Conservation (phyloP, 1,140 invertebrate genomes). For the Nebria ingens region DNA sequence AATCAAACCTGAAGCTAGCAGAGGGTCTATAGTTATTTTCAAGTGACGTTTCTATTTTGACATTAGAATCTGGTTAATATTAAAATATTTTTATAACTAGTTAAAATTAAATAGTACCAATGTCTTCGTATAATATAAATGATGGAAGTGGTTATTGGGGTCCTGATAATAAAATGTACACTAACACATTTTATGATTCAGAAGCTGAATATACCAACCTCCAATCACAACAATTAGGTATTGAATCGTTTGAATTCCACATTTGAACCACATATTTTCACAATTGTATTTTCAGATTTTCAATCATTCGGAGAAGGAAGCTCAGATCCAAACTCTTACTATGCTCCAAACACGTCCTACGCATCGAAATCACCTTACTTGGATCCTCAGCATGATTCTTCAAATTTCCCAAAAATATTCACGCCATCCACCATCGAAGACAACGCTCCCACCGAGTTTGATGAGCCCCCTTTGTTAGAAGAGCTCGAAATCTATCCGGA, state of each 20-base stretch:
- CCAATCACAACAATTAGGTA: constrained; percentile 18
- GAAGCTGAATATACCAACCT: constrained; percentile 15
- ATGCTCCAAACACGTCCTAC: constrained; percentile 18
- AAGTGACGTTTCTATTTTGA: constrained; percentile 3
- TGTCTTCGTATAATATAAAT: constrained; percentile 12
- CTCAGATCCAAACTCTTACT: background rate
- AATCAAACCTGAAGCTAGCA: constrained; percentile 1
- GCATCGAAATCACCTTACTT: constrained; percentile 31
- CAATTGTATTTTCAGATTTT: constrained; percentile 14
- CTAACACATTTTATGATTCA: constrained; percentile 11
- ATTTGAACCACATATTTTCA: background rate
- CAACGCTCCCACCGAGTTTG: constrained; percentile 36
- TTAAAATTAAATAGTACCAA: background rate
- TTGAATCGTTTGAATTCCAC: constrained; percentile 1
- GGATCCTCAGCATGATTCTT: background rate
- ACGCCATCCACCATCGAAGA: constrained; percentile 35
- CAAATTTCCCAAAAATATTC: constrained; percentile 37
- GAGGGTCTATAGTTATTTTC: background rate
- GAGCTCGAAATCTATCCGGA: constrained; percentile 91
- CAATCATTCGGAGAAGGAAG: constrained; percentile 10
- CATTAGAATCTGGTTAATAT: no score
- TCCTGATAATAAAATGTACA: constrained; percentile 7
- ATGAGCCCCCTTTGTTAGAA: constrained; percentile 77
- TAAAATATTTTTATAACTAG: constrained; percentile 4
- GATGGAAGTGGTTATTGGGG: constrained; percentile 10